These are phyloP conservation scores for Toxonevra muliebris DNA, from an alignment of 2,888 invertebrate species.

Conservation along the genomic window DNA sequence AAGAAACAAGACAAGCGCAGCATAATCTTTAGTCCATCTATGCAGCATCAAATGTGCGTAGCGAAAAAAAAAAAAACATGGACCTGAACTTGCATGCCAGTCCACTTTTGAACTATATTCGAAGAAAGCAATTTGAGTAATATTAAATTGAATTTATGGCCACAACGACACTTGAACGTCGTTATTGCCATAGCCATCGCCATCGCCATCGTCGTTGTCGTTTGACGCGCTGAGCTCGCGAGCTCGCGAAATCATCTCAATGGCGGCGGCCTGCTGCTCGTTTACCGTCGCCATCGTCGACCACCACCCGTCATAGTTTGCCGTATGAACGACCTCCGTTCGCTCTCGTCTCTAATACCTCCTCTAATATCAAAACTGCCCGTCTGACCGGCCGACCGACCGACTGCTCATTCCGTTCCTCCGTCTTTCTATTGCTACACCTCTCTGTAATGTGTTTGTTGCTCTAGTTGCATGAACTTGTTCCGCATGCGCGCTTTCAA, in stretches of 20 bases:
- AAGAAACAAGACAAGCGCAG: not conserved
- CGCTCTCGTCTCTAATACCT: too few species aligned
- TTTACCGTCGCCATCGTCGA: too few species aligned
- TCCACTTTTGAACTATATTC: slow-evolving; percentile 33
- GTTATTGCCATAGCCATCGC: slow-evolving; percentile 19
- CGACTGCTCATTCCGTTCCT: too few species aligned
- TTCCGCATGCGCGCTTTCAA: slow-evolving; percentile 49
- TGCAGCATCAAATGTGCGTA: slow-evolving; percentile 35
- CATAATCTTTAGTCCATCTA: slow-evolving; percentile 24
- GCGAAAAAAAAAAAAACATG: not conserved
- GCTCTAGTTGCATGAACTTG: slow-evolving; percentile 56
- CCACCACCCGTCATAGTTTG: too few species aligned
- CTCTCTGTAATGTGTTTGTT: slow-evolving; percentile 8
- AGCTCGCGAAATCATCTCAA: slow-evolving; percentile 16
- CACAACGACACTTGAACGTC: slow-evolving; percentile 52
- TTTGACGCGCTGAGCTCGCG: slow-evolving; percentile 24
- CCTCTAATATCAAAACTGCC: too few species aligned
- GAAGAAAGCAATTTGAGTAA: slow-evolving; percentile 55
- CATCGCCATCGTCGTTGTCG: slow-evolving; percentile 33
- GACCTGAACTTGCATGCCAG: slow-evolving; percentile 25
- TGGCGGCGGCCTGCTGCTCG: slow-evolving; percentile 19
- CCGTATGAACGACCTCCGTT: too few species aligned
- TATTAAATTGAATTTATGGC: slow-evolving; percentile 61
- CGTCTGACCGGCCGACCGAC: too few species aligned
- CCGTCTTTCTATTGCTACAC: too few species aligned